Evolutionary conservation across 2,888 invertebrate species (phyloP).

Genomic region (Trissoscelio sp.): DNA sequence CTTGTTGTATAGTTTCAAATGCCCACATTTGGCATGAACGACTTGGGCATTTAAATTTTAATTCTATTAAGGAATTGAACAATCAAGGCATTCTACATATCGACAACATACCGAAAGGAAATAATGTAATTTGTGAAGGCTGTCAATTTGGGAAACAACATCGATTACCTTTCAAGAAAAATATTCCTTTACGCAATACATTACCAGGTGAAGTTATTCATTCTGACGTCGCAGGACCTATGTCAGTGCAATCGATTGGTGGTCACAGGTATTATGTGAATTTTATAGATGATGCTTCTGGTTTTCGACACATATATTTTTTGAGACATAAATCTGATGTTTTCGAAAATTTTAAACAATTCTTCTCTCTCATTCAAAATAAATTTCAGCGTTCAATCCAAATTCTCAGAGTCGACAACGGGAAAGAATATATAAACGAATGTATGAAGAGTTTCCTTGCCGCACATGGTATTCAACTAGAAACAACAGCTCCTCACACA

Average conservation of each 20-base stretch:
- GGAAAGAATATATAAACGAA: conserved; percentile 50
- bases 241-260: background rate
- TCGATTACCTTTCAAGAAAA: conserved; percentile 4
- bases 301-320: conserved; percentile 54
- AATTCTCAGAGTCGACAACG: conserved; percentile 60
- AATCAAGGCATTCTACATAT: background rate
- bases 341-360: conserved; percentile 12
- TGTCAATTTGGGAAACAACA: conserved; percentile 18
- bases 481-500: conserved; percentile 57
- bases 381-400: conserved; percentile 46
- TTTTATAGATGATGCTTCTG: conserved; percentile 61
- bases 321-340: conserved; percentile 65
- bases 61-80: background rate
- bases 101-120: background rate
- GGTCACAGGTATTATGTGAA: conserved; percentile 1
- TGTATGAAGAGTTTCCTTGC: conserved; percentile 37
- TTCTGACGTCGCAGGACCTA: conserved; percentile 21
- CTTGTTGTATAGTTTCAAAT: too few relatives aligned
- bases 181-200: background rate
- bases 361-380: conserved; percentile 27
- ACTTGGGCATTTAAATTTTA: conserved; percentile 4
- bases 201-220: conserved; percentile 12
- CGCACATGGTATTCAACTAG: conserved; percentile 37
- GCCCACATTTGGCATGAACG: background rate
- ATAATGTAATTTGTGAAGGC: conserved; percentile 2